Base-by-base conservation (phyloP, 2,797 vertebrate genomes). In the Cyclopterus lumpus region DNA sequence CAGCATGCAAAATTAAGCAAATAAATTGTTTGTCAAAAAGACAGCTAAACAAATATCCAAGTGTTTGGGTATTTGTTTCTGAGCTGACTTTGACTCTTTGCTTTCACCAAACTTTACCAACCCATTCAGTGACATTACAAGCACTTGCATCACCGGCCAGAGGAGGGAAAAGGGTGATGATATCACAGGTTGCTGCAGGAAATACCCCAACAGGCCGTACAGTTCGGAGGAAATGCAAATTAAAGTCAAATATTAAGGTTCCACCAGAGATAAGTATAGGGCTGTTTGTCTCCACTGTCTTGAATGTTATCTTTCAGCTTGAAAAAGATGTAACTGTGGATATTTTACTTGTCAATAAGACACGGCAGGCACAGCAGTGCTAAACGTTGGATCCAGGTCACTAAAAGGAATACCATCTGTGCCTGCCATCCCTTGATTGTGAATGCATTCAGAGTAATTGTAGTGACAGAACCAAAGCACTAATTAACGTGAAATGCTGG, bases 141-240 rank as follows among this genome's bases (percentile, higher is more conserved):
- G 58, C 60, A n/a, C 75, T 89, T 91, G 84, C 80, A 86, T 86
- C 86, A 88, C 15, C 61, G 73, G 71, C 69, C 24, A 8, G 48
- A 70, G 54, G 66, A 79, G 38, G 30, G 12, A 46, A 24, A 57
- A 44, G 61, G 58, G 42, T 80, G 71, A 82, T 66, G 75, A 72
- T 72, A 75, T 71, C 63, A 62, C 36, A 78, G 64, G 77, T 34
- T 62, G 55, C 53, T 61, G 8, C 60, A 46, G 77, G 63, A 46
- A 78, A 86, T 6, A 61, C 0, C 12, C 36, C 0, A 3, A 9
- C 54, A 67, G 34, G 64, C 15, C 36, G 22, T 24, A 22, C 28
- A 77, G 48, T 69, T 26, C 4, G 8, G 30, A 57, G 40, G 30
- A 22, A 64, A 48, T 53, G 18, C 7, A n/a, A n/a, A n/a, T n/a